A percentile compares a stretch with the other conserved stretches of the same genome.
phyloP scores from a whole-genome alignment of 2,888 invertebrate species.

The Electrophaes corylata region DNA sequence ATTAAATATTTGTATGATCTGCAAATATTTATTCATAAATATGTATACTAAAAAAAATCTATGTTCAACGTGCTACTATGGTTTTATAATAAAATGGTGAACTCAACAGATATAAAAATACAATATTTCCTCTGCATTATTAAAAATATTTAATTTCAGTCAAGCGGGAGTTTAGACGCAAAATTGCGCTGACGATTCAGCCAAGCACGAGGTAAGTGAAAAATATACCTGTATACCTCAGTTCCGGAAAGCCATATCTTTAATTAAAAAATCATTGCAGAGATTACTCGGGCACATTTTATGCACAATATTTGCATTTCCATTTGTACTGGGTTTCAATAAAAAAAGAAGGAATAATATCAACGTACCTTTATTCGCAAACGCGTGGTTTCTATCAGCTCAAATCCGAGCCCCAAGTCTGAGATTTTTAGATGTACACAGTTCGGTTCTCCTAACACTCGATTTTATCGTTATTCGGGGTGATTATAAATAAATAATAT shows the following conservation, averaged over 20 bases:
- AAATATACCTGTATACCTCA: conserved; percentile 9
- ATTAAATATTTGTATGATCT: too few species aligned
- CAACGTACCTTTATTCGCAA: conserved; percentile 5
- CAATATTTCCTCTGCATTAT: not conserved
- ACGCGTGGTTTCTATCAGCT: not conserved
- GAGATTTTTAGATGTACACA: too few species aligned
- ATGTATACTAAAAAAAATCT: too few species aligned
- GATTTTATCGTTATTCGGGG: too few species aligned
- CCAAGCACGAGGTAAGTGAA: conserved; percentile 22
- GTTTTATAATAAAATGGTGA: not conserved
- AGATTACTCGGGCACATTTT: conserved; percentile 28
- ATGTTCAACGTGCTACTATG: too few species aligned
- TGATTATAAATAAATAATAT: too few species aligned
- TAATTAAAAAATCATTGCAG: conserved; percentile 31
- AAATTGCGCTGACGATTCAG: conserved; percentile 16
- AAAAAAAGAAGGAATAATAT: conserved; percentile 20
- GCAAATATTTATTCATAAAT: too few species aligned
- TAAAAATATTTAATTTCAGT: conserved; percentile 15
- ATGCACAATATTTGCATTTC: conserved; percentile 34
- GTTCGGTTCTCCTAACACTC: too few species aligned
- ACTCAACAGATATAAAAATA: not conserved
- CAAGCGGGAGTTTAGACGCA: conserved; percentile 6
- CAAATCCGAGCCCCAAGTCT: too few species aligned
- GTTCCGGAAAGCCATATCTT: conserved; percentile 25
- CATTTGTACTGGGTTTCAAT: conserved; percentile 28